Percentiles rank a stretch among this genome's conserved stretches.
Conservation (phyloP, 2,888 invertebrate species). For the Dioctria rufipes region DNA sequence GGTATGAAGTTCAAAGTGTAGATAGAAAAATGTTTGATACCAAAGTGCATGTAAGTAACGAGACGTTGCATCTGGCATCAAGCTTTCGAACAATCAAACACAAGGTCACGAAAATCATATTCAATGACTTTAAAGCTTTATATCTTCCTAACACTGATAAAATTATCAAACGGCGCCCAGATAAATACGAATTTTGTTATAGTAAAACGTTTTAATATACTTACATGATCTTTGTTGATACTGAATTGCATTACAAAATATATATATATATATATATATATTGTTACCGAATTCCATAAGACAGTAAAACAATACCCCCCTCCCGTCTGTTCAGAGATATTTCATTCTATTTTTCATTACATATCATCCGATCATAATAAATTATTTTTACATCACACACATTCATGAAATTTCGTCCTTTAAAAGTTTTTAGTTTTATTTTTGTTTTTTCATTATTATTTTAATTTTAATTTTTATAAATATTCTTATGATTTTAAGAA, state of each 20-base stretch:
- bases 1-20: not conserved
- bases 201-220: too few relatives aligned
- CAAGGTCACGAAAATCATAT: too few relatives aligned
- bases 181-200: too few relatives aligned
- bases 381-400: conserved; percentile 57
- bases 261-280: conserved; percentile 34
- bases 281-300: conserved; percentile 17
- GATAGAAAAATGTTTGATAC: not conserved
- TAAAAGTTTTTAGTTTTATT: conserved; percentile 13
- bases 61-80: too few relatives aligned
- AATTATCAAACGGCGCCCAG: too few relatives aligned
- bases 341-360: conserved; percentile 27
- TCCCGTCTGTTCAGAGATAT: not conserved
- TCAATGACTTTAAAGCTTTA: too few relatives aligned
- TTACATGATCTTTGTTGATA: not conserved
- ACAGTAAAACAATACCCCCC: conserved; percentile 1
- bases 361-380: conserved; percentile 54
- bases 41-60: too few relatives aligned
- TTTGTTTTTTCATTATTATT: conserved; percentile 32
- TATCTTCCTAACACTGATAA: too few relatives aligned
- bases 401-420: conserved; percentile 53
- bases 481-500: conserved; percentile 30
- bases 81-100: too few relatives aligned
- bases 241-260: not conserved
- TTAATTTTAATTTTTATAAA: conserved; percentile 31